Conservation (phyloP, 1,140 invertebrate genomes). For the Tetramorium parvispinum region DNA sequence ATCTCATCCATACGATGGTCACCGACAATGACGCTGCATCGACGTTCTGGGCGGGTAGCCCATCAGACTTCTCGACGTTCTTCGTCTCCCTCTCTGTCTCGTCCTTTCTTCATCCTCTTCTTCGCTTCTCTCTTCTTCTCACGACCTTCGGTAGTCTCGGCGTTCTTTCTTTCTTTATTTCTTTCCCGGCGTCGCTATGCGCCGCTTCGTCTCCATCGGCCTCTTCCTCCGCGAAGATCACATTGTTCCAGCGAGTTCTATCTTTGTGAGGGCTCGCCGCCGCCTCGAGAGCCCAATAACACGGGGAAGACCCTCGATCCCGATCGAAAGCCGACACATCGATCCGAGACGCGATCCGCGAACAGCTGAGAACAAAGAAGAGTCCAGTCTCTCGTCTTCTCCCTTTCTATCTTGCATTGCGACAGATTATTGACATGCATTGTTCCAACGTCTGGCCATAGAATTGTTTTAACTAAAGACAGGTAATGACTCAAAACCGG, state of each 20-base stretch:
- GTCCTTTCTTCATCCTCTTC: conserved; percentile 42
- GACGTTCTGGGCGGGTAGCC: conserved; percentile 84
- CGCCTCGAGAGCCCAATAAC: conserved; percentile 78
- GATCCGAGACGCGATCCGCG: conserved; percentile 76
- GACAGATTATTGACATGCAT: conserved; percentile 62
- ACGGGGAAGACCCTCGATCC: conserved; percentile 78
- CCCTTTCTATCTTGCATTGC: conserved; percentile 48
- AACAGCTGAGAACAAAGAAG: conserved; percentile 78
- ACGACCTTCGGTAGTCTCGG: conserved; percentile 70
- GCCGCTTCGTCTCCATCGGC: conserved; percentile 53
- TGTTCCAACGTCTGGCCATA: conserved; percentile 42
- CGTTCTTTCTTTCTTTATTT: conserved; percentile 59
- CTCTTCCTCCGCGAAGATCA: conserved; percentile 73
- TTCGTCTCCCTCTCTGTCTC: conserved; percentile 65
- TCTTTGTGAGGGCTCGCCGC: conserved; percentile 80
- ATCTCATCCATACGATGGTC: conserved; percentile 69
- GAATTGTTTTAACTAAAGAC: conserved; percentile 43
- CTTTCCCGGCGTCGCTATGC: conserved; percentile 54
- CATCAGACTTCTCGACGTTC: conserved; percentile 80
- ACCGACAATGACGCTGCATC: conserved; percentile 83
- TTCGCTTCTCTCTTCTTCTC: conserved; percentile 51
- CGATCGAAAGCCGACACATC: conserved; percentile 77
- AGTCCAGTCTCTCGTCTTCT: conserved; percentile 54
- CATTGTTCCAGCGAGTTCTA: conserved; percentile 80
- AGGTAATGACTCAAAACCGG: neutral